phyloP scores from a whole-genome alignment of 1,140 invertebrate genomes.

The Bombus breviceps region DNA sequence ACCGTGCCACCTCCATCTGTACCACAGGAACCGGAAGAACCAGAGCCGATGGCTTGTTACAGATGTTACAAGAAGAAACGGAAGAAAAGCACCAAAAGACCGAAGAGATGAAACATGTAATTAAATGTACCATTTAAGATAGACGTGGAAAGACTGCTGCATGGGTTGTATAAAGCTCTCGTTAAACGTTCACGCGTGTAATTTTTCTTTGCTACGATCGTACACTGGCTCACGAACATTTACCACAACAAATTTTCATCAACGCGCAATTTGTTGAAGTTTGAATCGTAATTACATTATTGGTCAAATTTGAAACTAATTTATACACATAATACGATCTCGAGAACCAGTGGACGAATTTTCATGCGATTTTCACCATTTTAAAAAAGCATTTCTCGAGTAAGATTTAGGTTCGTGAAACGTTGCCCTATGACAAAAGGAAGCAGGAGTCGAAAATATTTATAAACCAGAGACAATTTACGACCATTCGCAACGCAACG shows the following conservation, averaged over 20 bases:
- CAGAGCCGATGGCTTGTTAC: slow-evolving; percentile 69
- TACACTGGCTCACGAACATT: not conserved
- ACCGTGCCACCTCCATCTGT: slow-evolving; percentile 12
- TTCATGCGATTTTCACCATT: too few species aligned
- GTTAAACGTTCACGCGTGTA: not conserved
- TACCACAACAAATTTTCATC: accelerated
- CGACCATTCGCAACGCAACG: too few species aligned
- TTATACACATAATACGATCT: too few species aligned
- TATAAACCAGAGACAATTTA: too few species aligned
- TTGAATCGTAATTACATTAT: too few species aligned
- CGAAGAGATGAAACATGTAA: slow-evolving; percentile 30
- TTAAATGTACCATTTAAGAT: not conserved
- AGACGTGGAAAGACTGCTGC: not conserved
- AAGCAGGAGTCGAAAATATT: too few species aligned
- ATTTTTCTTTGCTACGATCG: not conserved
- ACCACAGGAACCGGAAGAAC: slow-evolving; percentile 64
- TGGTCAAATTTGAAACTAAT: too few species aligned
- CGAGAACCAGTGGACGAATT: too few species aligned
- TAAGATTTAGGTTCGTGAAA: too few species aligned
- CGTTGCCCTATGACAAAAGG: too few species aligned
- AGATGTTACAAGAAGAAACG: slow-evolving; percentile 76
- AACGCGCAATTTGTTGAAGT: too few species aligned
- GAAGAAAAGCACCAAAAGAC: slow-evolving; percentile 66
- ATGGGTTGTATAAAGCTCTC: not conserved
- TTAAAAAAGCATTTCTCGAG: too few species aligned